A percentile compares a stretch with the other conserved stretches of the same genome.
These are phyloP conservation scores for Chaetophractus vellerosus DNA, from an alignment of 2,797 vertebrate genomes.

Conservation along the genomic window DNA sequence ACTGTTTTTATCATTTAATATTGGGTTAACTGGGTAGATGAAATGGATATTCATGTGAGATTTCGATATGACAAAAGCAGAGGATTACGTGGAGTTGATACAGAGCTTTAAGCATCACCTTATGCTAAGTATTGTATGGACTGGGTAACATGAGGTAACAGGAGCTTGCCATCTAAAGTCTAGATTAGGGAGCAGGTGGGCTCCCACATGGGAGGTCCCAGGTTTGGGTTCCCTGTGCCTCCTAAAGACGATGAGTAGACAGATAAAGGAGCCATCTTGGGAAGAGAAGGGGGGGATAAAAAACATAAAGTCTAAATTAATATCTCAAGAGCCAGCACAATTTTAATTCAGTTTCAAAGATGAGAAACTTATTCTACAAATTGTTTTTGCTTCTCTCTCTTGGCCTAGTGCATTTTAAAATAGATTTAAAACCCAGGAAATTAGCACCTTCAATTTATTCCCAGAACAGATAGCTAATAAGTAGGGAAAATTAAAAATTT, in stretches of 20 bases:
- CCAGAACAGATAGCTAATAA: slow-evolving; percentile 79
- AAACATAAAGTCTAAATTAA: neutral
- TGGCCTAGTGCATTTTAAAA: slow-evolving; percentile 64
- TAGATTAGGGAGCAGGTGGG: neutral
- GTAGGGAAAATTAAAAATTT: slow-evolving; percentile 76
- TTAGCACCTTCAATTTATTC: slow-evolving; percentile 76
- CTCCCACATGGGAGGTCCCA: too few relatives aligned
- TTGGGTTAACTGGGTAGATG: neutral
- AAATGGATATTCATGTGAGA: neutral
- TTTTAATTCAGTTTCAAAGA: slow-evolving; percentile 39
- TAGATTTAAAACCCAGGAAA: slow-evolving; percentile 75
- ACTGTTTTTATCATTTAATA: neutral
- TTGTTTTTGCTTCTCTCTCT: fast-evolving
- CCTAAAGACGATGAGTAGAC: too few relatives aligned
- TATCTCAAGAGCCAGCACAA: neutral
- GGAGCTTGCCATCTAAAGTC: neutral
- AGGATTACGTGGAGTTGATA: neutral
- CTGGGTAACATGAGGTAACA: neutral
- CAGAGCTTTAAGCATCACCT: neutral
- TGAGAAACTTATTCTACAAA: neutral
- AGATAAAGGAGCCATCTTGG: too few relatives aligned
- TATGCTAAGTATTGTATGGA: neutral
- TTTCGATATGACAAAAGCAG: neutral
- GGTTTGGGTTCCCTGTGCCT: too few relatives aligned
- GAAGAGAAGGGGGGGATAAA: too few relatives aligned